Percentiles rank a stretch among this genome's conserved stretches.
Conservation (phyloP, 2,113 vertebrate species). For the Rattus rattus region DNA sequence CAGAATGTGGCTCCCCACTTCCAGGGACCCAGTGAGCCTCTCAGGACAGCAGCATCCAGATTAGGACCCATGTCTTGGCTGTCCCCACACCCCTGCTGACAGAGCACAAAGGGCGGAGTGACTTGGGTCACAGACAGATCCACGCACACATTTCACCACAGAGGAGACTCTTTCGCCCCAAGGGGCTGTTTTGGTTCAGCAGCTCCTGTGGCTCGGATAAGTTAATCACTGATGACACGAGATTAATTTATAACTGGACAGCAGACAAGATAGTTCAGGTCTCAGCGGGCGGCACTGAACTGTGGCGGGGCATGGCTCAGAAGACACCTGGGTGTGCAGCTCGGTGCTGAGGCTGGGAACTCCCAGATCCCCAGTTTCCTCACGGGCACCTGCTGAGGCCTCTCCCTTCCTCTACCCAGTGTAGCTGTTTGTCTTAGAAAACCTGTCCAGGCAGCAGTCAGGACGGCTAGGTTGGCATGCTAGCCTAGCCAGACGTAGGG, state of each 20-base stretch:
- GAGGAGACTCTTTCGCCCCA: constrained; percentile 64
- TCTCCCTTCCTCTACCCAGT: neutral
- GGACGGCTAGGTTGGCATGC: neutral
- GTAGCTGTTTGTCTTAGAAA: neutral
- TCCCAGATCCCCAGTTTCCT: neutral
- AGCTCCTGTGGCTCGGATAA: constrained; percentile 67
- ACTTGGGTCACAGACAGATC: constrained; percentile 64
- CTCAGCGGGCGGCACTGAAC: constrained; percentile 70
- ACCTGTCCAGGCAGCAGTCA: neutral
- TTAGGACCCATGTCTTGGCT: neutral
- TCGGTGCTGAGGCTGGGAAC: constrained; percentile 47
- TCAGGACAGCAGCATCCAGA: neutral
- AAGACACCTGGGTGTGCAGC: constrained; percentile 51
- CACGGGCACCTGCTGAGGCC: neutral
- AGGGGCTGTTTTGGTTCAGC: constrained; percentile 82
- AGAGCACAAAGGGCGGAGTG: constrained; percentile 50
- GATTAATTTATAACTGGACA: constrained; percentile 81
- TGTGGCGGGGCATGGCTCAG: constrained; percentile 65
- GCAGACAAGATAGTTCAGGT: constrained; percentile 81
- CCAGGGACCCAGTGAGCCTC: neutral
- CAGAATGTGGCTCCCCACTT: neutral
- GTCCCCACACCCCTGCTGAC: constrained; percentile 54
- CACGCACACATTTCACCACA: neutral
- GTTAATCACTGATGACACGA: constrained; percentile 83
- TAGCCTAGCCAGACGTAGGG: neutral